A percentile compares a stretch with the other conserved stretches of the same genome.
Conservation (phyloP, 2,113 vertebrate genomes). For the Spea bombifrons region DNA sequence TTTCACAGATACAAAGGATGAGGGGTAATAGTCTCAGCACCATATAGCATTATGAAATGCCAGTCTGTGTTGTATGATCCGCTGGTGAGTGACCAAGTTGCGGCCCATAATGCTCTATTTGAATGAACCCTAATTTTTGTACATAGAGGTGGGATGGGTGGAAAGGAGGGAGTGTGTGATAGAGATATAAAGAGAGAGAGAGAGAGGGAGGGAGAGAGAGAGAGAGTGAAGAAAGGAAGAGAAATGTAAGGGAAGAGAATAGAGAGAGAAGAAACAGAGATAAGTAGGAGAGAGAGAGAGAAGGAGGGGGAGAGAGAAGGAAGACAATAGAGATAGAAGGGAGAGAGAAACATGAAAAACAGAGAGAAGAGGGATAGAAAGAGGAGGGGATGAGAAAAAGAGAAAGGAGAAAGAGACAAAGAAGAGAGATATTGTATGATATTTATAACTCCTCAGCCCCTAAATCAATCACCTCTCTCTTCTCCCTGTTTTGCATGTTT, state of each 20-base stretch:
- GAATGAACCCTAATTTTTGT: no score
- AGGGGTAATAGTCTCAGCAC: neutral
- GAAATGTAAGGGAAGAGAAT: neutral
- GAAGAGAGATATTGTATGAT: no score
- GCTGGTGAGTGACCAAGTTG: neutral
- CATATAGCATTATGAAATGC: neutral
- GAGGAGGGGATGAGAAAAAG: neutral
- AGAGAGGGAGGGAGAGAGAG: neutral
- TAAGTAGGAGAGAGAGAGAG: neutral
- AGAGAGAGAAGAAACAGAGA: neutral
- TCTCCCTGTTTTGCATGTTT: no score
- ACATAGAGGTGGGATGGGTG: neutral
- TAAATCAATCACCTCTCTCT: no score
- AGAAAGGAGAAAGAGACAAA: no score
- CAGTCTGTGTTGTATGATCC: neutral
- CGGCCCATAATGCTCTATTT: no score
- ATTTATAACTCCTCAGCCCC: no score
- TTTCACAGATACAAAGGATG: neutral
- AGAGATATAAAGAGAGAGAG: neutral
- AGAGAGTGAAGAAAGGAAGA: neutral
- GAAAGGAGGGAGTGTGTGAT: neutral
- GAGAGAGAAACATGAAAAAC: neutral
- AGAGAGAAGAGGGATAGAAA: neutral
- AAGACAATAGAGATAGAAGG: neutral
- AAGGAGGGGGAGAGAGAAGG: neutral